Evolutionary conservation across 2,888 invertebrate genomes (phyloP).

Genomic region (Trichogramma evanescens): DNA sequence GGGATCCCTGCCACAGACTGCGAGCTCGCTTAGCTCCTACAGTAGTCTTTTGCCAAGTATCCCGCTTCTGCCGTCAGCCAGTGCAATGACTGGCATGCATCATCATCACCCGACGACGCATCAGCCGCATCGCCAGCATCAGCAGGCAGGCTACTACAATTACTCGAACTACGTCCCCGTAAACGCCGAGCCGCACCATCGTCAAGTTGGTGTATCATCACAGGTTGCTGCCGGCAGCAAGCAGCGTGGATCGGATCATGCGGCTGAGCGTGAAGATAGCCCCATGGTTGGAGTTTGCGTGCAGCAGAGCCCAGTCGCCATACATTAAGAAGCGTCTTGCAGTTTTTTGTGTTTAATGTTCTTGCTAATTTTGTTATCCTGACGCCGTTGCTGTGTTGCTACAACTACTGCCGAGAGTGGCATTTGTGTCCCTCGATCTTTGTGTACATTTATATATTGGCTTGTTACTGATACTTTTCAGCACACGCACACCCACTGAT

Average conservation of each 20-base stretch:
- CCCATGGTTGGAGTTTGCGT: conserved; percentile 86
- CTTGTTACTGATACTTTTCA: too few relatives aligned
- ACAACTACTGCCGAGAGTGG: too few relatives aligned
- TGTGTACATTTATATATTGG: too few relatives aligned
- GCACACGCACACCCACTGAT: too few relatives aligned
- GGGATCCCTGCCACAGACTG: conserved; percentile 42
- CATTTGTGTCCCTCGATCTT: too few relatives aligned
- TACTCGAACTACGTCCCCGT: conserved; percentile 40
- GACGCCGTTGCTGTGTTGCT: too few relatives aligned
- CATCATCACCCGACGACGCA: conserved; percentile 1
- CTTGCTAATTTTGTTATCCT: too few relatives aligned
- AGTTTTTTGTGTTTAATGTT: too few relatives aligned
- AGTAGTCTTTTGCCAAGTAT: conserved; percentile 47
- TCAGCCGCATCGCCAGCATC: conserved; percentile 24
- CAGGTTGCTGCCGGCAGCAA: conserved; percentile 33
- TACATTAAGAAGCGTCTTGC: conserved; percentile 37
- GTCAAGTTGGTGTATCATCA: conserved; percentile 16
- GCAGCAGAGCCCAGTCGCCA: conserved; percentile 88
- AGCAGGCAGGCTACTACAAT: conserved; percentile 43
- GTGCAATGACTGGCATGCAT: conserved; percentile 28
- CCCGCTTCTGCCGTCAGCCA: conserved; percentile 45
- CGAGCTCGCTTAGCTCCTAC: conserved; percentile 47
- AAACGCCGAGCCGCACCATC: conserved; percentile 31
- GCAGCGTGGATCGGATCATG: conserved; percentile 31
- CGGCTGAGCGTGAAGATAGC: conserved; percentile 59